Conservation (phyloP, 2,888 invertebrate species). For the Andrena bucephala region DNA sequence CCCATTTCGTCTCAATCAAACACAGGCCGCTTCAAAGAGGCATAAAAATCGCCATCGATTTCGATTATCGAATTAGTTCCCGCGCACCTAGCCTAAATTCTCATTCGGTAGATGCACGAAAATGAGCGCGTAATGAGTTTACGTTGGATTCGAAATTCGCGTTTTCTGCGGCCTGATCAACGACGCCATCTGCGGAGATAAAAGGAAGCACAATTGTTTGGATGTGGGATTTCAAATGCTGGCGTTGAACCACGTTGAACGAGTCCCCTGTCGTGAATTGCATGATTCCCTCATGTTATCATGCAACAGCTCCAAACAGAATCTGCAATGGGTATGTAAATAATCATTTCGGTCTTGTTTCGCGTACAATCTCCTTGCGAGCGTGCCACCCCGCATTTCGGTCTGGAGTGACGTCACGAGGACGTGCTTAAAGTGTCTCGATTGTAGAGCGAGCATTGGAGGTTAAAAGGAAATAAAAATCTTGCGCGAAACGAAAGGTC, state of each 20-base stretch:
- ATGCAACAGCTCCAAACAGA: background rate
- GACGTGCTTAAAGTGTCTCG: slow-evolving; percentile 5
- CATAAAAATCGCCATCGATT: background rate
- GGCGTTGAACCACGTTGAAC: too few species aligned
- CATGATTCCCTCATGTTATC: background rate
- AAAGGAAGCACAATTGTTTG: background rate
- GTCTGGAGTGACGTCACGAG: background rate
- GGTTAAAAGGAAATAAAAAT: slow-evolving; percentile 9
- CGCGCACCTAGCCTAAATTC: background rate
- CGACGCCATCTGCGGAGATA: background rate
- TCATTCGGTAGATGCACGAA: background rate
- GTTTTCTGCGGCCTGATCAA: background rate
- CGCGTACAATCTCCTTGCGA: background rate
- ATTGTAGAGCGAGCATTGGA: background rate
- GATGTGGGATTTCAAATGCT: background rate
- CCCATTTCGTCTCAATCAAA: background rate
- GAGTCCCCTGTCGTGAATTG: background rate
- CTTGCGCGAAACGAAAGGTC: slow-evolving; percentile 10
- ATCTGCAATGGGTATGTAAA: background rate
- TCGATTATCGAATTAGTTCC: background rate
- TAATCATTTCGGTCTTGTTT: background rate
- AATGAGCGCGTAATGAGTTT: slow-evolving; percentile 3
- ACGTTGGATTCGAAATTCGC: background rate
- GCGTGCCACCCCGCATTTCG: background rate
- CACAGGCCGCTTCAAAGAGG: background rate